Evolutionary conservation across 1,140 invertebrate genomes (phyloP).

Genomic region (Hetaerina americana): DNA sequence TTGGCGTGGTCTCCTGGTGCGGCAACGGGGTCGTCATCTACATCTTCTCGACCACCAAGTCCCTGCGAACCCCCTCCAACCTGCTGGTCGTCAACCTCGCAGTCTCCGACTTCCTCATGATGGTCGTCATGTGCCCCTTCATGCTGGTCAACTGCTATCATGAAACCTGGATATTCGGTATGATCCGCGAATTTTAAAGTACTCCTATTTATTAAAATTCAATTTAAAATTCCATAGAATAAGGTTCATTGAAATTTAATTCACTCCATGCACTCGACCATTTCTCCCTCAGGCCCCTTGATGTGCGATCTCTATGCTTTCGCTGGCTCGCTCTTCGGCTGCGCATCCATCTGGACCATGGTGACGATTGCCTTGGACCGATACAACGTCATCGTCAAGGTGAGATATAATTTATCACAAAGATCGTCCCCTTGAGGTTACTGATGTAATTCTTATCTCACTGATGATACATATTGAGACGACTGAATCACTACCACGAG

Average conservation of each 20-base stretch:
- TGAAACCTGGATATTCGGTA: slow-evolving; percentile 25
- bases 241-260: too few species aligned
- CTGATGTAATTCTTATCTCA: too few species aligned
- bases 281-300: slow-evolving; percentile 21
- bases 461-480: too few species aligned
- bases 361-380: slow-evolving; percentile 33
- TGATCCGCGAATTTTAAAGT: too few species aligned
- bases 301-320: slow-evolving; percentile 37
- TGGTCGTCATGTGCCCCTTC: slow-evolving; percentile 25
- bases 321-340: slow-evolving; percentile 32
- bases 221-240: too few species aligned
- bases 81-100: slow-evolving; percentile 32
- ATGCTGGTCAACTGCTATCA: slow-evolving; percentile 27
- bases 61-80: slow-evolving; percentile 29
- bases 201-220: too few species aligned
- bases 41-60: slow-evolving; percentile 33
- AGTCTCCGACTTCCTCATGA: slow-evolving; percentile 31
- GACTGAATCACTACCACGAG: too few species aligned
- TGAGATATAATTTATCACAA: neutral
- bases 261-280: too few species aligned
- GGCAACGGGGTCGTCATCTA: slow-evolving; percentile 37
- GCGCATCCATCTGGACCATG: slow-evolving; percentile 33
- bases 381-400: slow-evolving; percentile 33
- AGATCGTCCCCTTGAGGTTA: neutral
- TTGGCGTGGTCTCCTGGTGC: slow-evolving; percentile 29